Base-by-base conservation (phyloP, 2,113 vertebrate genomes). In the Gambusia holbrooki region DNA sequence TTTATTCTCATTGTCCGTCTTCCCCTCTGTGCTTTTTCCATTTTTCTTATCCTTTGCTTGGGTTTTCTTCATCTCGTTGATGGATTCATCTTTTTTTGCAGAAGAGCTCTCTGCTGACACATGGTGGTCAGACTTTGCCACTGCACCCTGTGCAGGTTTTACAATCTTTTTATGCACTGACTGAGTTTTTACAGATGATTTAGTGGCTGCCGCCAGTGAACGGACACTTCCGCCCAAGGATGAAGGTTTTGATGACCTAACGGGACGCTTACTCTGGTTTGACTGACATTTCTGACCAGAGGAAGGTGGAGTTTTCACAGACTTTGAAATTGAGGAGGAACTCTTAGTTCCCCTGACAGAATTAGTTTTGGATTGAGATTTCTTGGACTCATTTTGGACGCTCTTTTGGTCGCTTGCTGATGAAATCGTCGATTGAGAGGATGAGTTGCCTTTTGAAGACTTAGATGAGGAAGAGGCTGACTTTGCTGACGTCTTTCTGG, bases 21-120 rank as follows among this genome's bases (percentile, higher is more conserved):
- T n/a, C n/a, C 51, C 51, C 63, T 76, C 40, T 14, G 12, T 27
- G 5, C 48, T 65, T 62, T 73, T 67, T 7, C 32, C 32, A 12
- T 11, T 33, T 67, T 35, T 42, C 12, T 25, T 12, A 42, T 19
- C 54, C n/a, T 71, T 32, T 7, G 68, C 33, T 63, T 48, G 48
- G 5, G 3, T 60, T 17, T 42, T 35, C 45, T 71, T 70, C 22
- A 10, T 22, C 8, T 76, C 54, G 66, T 66, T 27, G 13, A 2
- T 0, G 1, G 35, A 1, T 9, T 74, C 66, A 32, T 69, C 27
- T 22, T 70, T 77, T 83, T 86, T 66, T 70, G 28, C 62, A 69
- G 79, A 30, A 66, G 0, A 1, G 48, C 19, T 15, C 75, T 86
- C 76, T 77, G 67, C 70, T 76, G 78, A 77, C 74, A 63, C 79